These are phyloP conservation scores for Neocrepidodera transversa DNA, from an alignment of 2,888 invertebrate species.

Conservation along the genomic window DNA sequence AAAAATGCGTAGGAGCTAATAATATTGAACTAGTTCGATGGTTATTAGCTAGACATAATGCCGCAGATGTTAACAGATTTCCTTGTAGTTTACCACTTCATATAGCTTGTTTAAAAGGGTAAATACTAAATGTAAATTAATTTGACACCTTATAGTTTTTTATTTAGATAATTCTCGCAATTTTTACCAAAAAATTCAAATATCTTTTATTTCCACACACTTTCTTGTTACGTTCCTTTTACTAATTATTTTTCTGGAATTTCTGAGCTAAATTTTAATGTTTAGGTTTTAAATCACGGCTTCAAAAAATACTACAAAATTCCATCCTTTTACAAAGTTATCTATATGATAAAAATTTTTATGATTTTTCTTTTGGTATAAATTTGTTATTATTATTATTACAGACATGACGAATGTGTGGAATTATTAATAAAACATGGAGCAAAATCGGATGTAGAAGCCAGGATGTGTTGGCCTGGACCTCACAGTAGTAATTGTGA, in stretches of 20 bases:
- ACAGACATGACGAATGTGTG: slow-evolving; percentile 71
- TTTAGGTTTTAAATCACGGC: too few species aligned
- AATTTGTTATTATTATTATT: slow-evolving; percentile 33
- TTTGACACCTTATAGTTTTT: too few species aligned
- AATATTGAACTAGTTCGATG: slow-evolving; percentile 74
- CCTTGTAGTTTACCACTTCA: slow-evolving; percentile 79
- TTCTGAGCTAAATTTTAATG: too few species aligned
- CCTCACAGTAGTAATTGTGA: slow-evolving; percentile 75
- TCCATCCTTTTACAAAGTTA: too few species aligned
- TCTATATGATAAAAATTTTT: too few species aligned
- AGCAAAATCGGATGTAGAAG: slow-evolving; percentile 73
- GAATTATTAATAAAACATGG: slow-evolving; percentile 73
- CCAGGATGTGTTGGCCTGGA: slow-evolving; percentile 78
- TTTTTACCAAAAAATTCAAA: too few species aligned
- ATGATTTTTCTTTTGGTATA: background rate
- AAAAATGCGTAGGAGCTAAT: slow-evolving; percentile 76
- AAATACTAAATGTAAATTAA: too few species aligned
- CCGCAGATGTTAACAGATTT: slow-evolving; percentile 71
- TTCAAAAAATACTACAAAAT: too few species aligned
- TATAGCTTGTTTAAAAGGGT: slow-evolving; percentile 76
- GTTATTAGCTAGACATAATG: slow-evolving; percentile 68
- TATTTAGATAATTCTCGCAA: too few species aligned
- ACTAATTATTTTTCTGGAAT: too few species aligned
- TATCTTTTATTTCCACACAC: too few species aligned
- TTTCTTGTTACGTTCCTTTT: too few species aligned